Evolutionary conservation across 2,797 vertebrate species (phyloP), one percentile per base, ranked within the genome.

Genomic region (Cheirogaleus major): DNA sequence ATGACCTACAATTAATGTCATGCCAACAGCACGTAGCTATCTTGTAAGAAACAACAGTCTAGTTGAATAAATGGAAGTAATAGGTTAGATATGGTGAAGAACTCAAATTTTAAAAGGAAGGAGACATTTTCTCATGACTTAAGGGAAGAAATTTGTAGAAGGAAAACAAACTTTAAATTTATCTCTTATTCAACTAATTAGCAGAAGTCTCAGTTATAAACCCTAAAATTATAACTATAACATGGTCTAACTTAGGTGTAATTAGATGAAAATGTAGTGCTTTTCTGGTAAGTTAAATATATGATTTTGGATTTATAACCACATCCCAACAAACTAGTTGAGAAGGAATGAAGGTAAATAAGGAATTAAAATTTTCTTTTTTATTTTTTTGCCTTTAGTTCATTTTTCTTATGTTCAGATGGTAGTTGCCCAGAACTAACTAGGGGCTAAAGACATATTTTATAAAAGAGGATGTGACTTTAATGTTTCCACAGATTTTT

Each of bases 201-300:
- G 32, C 6, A 14, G 43, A 92, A 78, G 52, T 72, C 32, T 79
- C 17, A 89, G 3, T 93, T 83, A 86, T 65, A 86, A 92, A 96
- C 43, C 22, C 15, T 69, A 80, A 81, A 91, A 59, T 30, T 85
- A 43, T 89, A 86, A 67, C 38, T 82, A 13, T 80, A 70, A 76
- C 14, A 38, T 84, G n/a, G 48, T 65, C 15, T 92, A 78, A 81
- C 18, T 76, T 88, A 61, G 30, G 45, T 94, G 2, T 75, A 95
- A 89, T 41, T 87, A 45, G 41, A 67, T 92, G 12, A 83, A 80
- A 93, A 93, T 88, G 27, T 43, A 7, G 13, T 70, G 17, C 57
- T 94, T 91, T 93, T 95, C 52, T 96, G 63, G 35, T 82, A 76
- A 96, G 32, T 80, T 83, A 83, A 87, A 78, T 67, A 35, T 50